A percentile compares a stretch with the other conserved stretches of the same genome.
Conservation (phyloP, 2,797 vertebrate genomes). For the Gymnocypris eckloni region DNA sequence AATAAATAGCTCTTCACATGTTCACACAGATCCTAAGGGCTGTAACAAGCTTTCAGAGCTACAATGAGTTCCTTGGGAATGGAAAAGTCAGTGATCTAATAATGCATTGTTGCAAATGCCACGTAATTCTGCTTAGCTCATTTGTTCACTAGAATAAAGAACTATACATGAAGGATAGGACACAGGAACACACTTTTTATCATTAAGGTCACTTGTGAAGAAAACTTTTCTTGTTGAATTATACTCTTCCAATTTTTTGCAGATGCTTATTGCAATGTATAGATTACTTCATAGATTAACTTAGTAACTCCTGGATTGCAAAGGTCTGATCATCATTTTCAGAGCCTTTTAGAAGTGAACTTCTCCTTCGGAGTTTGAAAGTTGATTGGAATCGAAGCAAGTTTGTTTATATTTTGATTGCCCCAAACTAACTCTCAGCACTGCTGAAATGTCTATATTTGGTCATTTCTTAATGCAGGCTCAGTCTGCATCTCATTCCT, state of each 20-base stretch:
- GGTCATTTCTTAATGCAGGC: constrained; percentile 79
- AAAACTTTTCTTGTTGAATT: neutral
- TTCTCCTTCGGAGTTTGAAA: constrained; percentile 8
- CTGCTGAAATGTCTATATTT: constrained; percentile 83
- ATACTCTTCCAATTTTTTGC: neutral
- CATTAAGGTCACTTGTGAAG: neutral
- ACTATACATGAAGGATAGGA: neutral
- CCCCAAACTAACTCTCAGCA: constrained; percentile 65
- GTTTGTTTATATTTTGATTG: constrained; percentile 70
- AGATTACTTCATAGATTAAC: neutral
- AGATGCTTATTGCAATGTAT: neutral
- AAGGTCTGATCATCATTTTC: neutral
- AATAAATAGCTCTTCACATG: neutral
- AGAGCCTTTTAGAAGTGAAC: neutral
- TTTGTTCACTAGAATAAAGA: constrained; percentile 18
- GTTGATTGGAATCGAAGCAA: constrained; percentile 58
- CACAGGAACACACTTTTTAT: neutral
- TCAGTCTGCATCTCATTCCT: constrained; percentile 79
- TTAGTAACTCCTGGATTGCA: neutral
- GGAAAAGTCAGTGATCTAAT: constrained; percentile 33
- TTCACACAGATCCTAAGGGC: constrained; percentile 40
- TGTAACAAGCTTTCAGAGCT: neutral
- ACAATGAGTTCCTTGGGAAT: constrained; percentile 16
- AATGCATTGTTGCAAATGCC: constrained; percentile 14
- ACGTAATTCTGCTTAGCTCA: constrained; percentile 32